Base-by-base conservation (phyloP, 2,797 vertebrate genomes). In the Serranus cabrilla region DNA sequence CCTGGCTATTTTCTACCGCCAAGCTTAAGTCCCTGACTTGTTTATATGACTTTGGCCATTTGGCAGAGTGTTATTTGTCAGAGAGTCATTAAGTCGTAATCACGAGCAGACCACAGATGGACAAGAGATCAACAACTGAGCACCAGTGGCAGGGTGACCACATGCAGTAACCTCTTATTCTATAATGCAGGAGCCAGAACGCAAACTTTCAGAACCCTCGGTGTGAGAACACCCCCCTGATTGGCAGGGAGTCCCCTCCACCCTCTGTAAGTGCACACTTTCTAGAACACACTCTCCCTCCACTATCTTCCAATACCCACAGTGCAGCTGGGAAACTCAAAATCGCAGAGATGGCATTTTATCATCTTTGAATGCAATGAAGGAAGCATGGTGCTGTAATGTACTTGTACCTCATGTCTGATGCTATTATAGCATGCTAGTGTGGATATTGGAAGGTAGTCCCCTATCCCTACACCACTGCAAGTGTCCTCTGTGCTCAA, bases 161-260 rank as follows among this genome's bases (percentile, higher is more conserved):
- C 89, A 89, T 85, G 80, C 87, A 94, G 93, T 94, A 94, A 94
- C 93, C 91, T 94, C 89, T 93, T 80, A 91, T 93, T 93, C 91
- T 92, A 84, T 90, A 86, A 93, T 60, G 84, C 93, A 99, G 98
- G 98, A 99, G 96, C 95, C 98, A 99, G 96, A 99, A 99, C 87
- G 96, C 98, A 95, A 99, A 99, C 93, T 99, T 99, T 96, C 98
- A 99, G 96, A 99, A 97, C 89, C 98, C 98, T 82, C 97, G 98
- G 92, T 99, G 98, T 95, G 98, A 99, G 96, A 99, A 99, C 95
- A 99, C 98, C 83, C 98, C 98, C 81, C 95, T 99, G 96, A 99
- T 99, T 93, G 98, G 98, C 93, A 97, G 98, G 88, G 98, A 99
- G 95, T 99, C 98, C 91, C 98, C 98, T 91, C 98, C 98, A 89